A percentile compares a stretch with the other conserved stretches of the same genome.
These are phyloP conservation scores for Xenopus laevis DNA, from an alignment of 2,113 vertebrate species.

Conservation along the genomic window DNA sequence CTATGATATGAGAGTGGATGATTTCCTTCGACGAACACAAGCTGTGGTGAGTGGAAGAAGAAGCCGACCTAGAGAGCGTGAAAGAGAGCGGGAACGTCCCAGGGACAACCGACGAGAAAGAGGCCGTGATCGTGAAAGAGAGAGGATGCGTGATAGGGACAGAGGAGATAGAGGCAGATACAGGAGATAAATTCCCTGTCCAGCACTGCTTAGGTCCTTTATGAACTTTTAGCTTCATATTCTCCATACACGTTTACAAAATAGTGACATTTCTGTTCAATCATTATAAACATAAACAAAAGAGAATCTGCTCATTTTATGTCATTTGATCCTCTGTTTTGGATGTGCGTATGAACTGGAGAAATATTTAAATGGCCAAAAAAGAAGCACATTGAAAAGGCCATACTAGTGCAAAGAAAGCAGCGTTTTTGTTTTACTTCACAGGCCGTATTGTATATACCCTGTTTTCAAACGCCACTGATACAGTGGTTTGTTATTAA, in stretches of 20 bases:
- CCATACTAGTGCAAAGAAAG: no score
- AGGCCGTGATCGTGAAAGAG: constrained; percentile 80
- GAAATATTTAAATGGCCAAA: constrained; percentile 61
- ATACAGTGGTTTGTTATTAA: constrained; percentile 36
- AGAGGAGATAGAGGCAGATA: constrained; percentile 85
- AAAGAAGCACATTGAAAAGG: no score
- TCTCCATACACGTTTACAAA: constrained; percentile 29
- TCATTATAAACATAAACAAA: constrained; percentile 53
- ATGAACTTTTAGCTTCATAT: constrained; percentile 7
- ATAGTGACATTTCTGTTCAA: constrained; percentile 51
- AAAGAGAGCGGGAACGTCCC: constrained; percentile 81
- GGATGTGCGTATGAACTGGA: constrained; percentile 77
- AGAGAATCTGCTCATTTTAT: constrained; percentile 64
- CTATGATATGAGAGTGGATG: constrained; percentile 97
- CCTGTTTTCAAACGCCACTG: background rate
- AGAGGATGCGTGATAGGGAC: constrained; percentile 78
- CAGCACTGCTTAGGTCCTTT: constrained; percentile 34
- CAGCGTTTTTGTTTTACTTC: background rate
- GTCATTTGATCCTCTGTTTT: constrained; percentile 72
- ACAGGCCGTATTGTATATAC: background rate
- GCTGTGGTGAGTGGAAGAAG: constrained; percentile 89
- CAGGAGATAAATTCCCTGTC: constrained; percentile 74
- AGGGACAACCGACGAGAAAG: constrained; percentile 78
- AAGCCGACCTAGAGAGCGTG: constrained; percentile 84
- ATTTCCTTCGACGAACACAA: constrained; percentile 94